Base-by-base conservation (phyloP, 2,113 vertebrate genomes). In the Tringa solitaria region DNA sequence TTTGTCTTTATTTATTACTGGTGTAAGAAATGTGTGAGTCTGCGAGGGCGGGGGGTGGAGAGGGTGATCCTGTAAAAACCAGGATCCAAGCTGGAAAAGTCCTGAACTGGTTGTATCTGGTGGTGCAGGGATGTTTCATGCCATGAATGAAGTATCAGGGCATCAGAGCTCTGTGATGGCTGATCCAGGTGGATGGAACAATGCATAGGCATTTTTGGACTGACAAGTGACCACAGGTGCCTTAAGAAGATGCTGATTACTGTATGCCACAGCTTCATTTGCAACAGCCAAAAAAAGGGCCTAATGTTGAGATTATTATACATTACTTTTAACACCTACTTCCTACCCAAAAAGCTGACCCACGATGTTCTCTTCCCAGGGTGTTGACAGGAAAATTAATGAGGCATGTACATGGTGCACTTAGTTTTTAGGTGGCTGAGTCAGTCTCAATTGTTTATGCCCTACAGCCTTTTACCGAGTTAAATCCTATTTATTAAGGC, bases 341-440 rank as follows among this genome's bases (percentile, higher is more conserved):
- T 87, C 41, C 59, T 81, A 48, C 86, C 70, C 35, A 69, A 93
- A 92, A 96, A 95, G 84, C 87, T 95, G 93, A 94, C 69, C 92
- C 63, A 54, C 0, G 1, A 43, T 83, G 54, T 87, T 93, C 50
- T 89, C 57, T 93, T 95, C 61, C 77, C 50, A 32, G 89, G 64
- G 69, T 84, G 94, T 83, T 96, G 96, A 95, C 91, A 93, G 91
- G 74, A 85, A 89, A 95, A 96, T 93, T 94, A 95, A 93, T 85
- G 95, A 93, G 77, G 70, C 91, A 73, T 76, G 45, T 54, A 79
- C 67, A 16, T 2, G 2, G 59, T 22, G 43, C 37, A 16, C 64
- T 90, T 84, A 53, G 79, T 68, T 92, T 90, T 94, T 84, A 94
- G 90, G 88, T 93, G 92, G 69, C 70, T 93, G 87, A 94, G 69